Evolutionary conservation across 1,140 invertebrate species (phyloP), one percentile per base, ranked within the genome.

Genomic region (Lordiphosa clarofinis): DNA sequence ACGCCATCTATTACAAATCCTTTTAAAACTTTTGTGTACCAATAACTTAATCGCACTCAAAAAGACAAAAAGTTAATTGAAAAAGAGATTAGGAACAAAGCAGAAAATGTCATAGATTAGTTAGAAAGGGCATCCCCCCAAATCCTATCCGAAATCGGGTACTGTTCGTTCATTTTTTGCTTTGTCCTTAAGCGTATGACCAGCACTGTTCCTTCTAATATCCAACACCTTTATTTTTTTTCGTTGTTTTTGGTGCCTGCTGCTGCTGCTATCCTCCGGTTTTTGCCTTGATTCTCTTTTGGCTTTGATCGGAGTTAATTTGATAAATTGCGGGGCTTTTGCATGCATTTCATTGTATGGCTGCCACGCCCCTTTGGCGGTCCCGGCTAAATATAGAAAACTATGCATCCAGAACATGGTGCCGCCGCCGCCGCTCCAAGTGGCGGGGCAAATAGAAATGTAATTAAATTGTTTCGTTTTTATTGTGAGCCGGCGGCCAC

Each of bases 391-490:
- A 76, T 72, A 67, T 73, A 73, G 66, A 50, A 61, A 70, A 69
- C 65, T 69, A 69, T 67, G 36, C 47, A 64, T 69, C 63, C 63
- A 48, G 63, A 19, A 21, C 31, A 31, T 15, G 40, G 12, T 31
- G 28, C 28, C 28, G 28, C 28, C 28, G 28, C 28, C 28, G 28
- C 28, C 28, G 28, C 28, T 31, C 9, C 28, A 36, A 21, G 33
- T 13, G 52, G 21, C 12, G 43, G 21, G 31, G 28, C 43, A 56
- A 79, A 81, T 72, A 67, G 74, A 81, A 81, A 72, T 56, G 68
- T 86, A 86, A 86, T 86, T 86, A 86, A 86, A 86, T 86, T 86
- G 81, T 81, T 81, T 74, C 58, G 58, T 58, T 64, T 72, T 72
- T 72, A 67, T 82, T 82, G 67, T 33, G 33, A 28, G 57, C 73